These are phyloP conservation scores for Hipposideros larvatus DNA, from an alignment of 2,797 vertebrate genomes.

Conservation along the genomic window DNA sequence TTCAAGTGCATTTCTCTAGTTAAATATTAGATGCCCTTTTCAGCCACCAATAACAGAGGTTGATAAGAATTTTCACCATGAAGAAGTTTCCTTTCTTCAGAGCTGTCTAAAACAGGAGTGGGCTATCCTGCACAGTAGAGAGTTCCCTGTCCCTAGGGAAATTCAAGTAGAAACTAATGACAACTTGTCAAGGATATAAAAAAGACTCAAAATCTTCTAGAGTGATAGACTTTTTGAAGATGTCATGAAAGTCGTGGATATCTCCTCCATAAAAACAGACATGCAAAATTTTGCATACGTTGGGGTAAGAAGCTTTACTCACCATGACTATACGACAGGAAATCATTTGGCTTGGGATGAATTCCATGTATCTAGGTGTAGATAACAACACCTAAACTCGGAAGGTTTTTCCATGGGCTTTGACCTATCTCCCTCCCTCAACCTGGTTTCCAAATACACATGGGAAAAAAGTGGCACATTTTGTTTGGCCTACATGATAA, in stretches of 20 bases:
- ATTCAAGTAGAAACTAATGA: conserved; percentile 21
- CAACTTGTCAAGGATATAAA: neutral
- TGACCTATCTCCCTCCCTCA: neutral
- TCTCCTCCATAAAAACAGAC: neutral
- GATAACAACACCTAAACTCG: neutral
- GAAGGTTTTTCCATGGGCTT: neutral
- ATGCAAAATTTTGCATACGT: neutral
- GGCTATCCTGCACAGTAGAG: neutral
- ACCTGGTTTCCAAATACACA: neutral
- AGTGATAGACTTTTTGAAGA: conserved; percentile 6
- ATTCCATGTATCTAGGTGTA: neutral
- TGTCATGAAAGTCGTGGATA: neutral
- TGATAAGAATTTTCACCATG: neutral
- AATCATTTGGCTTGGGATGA: neutral
- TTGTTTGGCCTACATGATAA: neutral
- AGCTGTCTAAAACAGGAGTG: neutral
- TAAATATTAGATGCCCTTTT: conserved; percentile 69
- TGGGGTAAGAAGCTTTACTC: neutral
- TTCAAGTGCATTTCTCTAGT: conserved; percentile 74
- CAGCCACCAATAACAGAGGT: conserved; percentile 49
- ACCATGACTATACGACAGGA: neutral
- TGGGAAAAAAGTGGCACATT: neutral
- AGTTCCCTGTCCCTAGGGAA: neutral
- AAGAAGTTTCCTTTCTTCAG: conserved; percentile 28
- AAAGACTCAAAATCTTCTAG: neutral